Conservation (phyloP, 1,140 invertebrate genomes). For the Teleogryllus occipitalis region DNA sequence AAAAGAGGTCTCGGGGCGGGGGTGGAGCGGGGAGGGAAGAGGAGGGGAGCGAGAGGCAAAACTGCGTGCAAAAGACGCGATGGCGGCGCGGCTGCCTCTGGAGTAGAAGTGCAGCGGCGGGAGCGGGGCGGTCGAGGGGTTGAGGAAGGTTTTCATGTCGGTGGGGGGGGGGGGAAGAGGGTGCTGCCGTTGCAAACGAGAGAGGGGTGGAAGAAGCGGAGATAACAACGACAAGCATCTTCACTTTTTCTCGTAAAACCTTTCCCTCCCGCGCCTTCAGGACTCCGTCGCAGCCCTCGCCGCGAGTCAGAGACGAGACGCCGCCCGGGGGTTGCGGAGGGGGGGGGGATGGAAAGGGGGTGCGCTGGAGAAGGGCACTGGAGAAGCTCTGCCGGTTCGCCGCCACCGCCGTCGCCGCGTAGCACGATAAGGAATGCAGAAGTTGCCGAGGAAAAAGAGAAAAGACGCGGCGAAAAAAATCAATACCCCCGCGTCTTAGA, state of each 20-base stretch:
- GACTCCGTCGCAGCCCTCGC: no score
- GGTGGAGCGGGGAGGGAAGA: no score
- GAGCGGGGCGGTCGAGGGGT: no score
- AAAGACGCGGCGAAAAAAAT: neutral
- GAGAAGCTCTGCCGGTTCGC: no score
- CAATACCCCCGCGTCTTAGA: neutral
- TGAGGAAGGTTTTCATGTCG: neutral
- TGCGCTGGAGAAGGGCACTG: no score
- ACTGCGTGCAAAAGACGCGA: neutral
- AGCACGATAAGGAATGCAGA: neutral
- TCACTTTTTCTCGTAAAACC: constrained; percentile 1
- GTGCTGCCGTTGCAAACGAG: neutral
- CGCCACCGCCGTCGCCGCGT: no score
- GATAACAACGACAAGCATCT: constrained; percentile 4
- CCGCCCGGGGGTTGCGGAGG: no score
- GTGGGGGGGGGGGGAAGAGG: neutral
- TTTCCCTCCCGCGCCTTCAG: no score
- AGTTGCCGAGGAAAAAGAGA: neutral
- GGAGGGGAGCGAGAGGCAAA: neutral
- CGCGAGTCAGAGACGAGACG: no score
- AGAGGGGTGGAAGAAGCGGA: neutral
- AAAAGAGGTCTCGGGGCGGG: no score
- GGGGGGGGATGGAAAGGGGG: no score
- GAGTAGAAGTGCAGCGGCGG: neutral
- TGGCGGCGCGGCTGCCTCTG: neutral